Conservation (phyloP, 1,140 invertebrate species). For the Brachionus sp. region DNA sequence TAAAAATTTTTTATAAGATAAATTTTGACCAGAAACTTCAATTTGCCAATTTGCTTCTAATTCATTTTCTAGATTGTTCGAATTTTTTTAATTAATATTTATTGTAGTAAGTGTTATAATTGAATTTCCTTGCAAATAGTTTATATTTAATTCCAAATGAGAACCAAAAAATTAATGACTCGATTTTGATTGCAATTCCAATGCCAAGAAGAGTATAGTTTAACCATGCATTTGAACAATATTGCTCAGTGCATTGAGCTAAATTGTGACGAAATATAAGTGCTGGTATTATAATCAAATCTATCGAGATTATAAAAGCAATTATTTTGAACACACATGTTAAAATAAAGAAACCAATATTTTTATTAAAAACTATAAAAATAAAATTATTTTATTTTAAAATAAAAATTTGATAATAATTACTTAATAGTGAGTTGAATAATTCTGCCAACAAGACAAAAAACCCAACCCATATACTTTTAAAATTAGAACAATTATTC, state of each 20-base stretch:
- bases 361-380: neutral
- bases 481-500: too few species aligned
- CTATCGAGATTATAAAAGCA: neutral
- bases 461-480: neutral
- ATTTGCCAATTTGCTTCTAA: too few species aligned
- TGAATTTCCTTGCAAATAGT: neutral
- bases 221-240: neutral
- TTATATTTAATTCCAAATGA: neutral
- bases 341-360: neutral
- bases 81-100: neutral
- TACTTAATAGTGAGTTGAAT: neutral
- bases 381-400: neutral
- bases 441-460: neutral
- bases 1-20: too few species aligned
- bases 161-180: neutral
- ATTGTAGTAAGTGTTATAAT: neutral
- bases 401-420: neutral
- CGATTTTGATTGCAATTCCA: neutral
- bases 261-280: neutral
- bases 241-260: neutral
- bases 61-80: too few species aligned
- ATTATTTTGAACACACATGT: neutral
- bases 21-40: too few species aligned
- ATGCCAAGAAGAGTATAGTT: neutral
- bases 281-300: neutral